Evolutionary conservation across 37 sponge, comb jelly and placozoan species (phyloP).

Genomic region (Ianthella basta): DNA sequence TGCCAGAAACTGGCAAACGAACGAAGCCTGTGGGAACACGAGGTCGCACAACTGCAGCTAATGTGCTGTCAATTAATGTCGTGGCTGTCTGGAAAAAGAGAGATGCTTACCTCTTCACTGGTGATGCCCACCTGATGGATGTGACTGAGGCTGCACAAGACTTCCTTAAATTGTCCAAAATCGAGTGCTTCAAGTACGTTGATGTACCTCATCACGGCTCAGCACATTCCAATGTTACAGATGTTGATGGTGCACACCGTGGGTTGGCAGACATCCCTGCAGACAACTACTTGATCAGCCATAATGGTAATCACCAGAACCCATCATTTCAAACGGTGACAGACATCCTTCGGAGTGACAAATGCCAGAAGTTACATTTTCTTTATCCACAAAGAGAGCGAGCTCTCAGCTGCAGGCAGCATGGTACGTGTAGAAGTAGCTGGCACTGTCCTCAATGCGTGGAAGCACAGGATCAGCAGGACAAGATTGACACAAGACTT

Average conservation of each 20-base stretch:
- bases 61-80: background rate
- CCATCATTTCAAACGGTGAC: background rate
- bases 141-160: background rate
- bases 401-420: no score
- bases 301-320: background rate
- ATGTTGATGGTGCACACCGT: background rate
- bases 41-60: background rate
- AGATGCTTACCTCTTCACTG: conserved; percentile 14
- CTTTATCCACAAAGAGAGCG: conserved; percentile 1
- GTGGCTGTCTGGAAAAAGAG: background rate
- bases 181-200: background rate
- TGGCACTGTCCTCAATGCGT: no score
- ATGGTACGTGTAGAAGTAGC: no score
- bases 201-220: conserved; percentile 4
- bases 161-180: background rate
- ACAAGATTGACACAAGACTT: no score
- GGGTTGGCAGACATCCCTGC: background rate
- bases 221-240: background rate
- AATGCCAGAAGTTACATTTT: background rate
- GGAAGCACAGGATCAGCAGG: no score
- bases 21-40: background rate
- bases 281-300: conserved; percentile 10
- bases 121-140: background rate
- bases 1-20: background rate
- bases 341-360: background rate